Conservation (phyloP, 2,113 vertebrate species). For the Rhinolophus ferrumequinum region DNA sequence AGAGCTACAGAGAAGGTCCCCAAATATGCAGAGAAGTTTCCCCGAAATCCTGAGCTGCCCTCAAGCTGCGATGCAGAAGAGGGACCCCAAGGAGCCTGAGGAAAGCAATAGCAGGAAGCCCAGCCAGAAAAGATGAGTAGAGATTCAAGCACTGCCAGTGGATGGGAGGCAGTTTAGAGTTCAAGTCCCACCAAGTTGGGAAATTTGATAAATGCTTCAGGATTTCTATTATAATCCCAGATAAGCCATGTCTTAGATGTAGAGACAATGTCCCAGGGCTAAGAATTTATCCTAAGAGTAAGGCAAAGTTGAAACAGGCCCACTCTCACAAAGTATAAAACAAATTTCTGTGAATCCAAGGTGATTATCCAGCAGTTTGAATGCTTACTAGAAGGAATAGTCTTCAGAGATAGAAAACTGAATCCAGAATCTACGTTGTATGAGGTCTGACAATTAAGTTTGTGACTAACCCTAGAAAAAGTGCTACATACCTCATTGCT, state of each 20-base stretch:
- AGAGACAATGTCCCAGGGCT: background rate
- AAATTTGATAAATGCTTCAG: background rate
- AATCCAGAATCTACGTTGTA: background rate
- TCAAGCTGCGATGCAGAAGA: background rate
- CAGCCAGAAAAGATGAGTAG: background rate
- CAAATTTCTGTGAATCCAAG: background rate
- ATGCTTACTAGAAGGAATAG: background rate
- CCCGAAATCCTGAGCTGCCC: background rate
- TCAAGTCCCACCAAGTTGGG: background rate
- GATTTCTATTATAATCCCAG: background rate
- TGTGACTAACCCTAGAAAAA: too few species aligned
- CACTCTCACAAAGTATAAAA: background rate
- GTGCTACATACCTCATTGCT: too few species aligned
- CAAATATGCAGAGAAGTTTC: background rate
- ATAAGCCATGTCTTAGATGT: background rate
- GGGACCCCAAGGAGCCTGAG: background rate
- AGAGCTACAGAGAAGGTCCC: background rate
- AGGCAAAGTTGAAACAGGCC: background rate
- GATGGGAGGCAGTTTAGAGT: background rate
- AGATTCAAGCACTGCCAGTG: background rate
- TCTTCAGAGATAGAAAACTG: background rate
- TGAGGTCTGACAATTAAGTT: too few species aligned
- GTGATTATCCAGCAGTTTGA: background rate
- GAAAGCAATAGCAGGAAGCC: background rate
- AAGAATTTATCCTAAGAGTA: background rate